Base-by-base conservation (phyloP, 2,113 vertebrate species). In the Paralichthys olivaceus region DNA sequence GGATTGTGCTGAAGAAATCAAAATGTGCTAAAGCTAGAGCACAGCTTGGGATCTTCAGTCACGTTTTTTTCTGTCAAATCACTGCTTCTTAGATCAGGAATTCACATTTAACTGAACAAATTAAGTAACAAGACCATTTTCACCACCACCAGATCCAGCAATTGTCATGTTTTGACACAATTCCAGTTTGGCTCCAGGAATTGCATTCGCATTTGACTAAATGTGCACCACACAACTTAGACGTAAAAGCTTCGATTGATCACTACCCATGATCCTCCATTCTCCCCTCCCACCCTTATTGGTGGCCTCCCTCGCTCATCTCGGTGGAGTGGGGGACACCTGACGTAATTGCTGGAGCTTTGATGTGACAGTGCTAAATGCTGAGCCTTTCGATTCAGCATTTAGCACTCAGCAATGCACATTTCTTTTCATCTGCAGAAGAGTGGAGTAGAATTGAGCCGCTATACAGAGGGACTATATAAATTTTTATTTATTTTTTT, bases 351-450 rank as follows among this genome's bases (percentile, higher is more conserved):
- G 77, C 55, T 32, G 51, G 54, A 59, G 74, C 88, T 91, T 92
- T 92, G 85, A 93, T 87, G 89, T 89, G 64, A 76, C n/a, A 72
- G 81, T 15, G 75, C 77, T 72, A n/a, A n/a, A n/a, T 28, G 0
- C 65, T 82, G 65, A 87, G 79, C 80, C 71, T 76, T 81, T 90
- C 81, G 37, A 72, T 89, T 78, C 76, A 68, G 70, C 79, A 79
- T 83, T 80, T 74, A 88, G 47, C 83, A 58, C 75, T 86, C 74
- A 81, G 89, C 83, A 88, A 89, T 84, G 65, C 74, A 75, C 20
- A 34, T 75, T 64, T 88, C 89, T 86, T 90, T 29, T 90, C 85
- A 81, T 81, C 84, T 87, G 76, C 76, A 77, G 73, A 87, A 55
- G 55, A 7, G 37, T 23, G 32, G 74, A 84, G 78, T 68, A 55